These are phyloP conservation scores for Metridium senile DNA, from an alignment of 92 coral and sea anemone species.

Conservation along the genomic window DNA sequence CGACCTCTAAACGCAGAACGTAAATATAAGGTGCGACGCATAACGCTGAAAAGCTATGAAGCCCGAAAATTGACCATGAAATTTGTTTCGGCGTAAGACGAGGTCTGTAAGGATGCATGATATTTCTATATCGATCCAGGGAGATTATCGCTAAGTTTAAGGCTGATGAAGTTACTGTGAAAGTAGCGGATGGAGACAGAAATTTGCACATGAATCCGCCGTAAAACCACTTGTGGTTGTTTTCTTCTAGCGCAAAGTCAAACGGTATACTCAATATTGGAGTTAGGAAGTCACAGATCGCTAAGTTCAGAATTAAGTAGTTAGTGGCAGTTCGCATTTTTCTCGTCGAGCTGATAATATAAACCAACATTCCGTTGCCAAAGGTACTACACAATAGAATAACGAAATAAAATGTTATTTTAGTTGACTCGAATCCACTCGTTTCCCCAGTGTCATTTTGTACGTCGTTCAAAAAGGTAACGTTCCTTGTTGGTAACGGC, in stretches of 20 bases:
- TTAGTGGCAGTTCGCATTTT: slow-evolving; percentile 81
- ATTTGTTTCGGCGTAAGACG: slow-evolving; percentile 71
- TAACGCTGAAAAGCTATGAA: slow-evolving; percentile 51
- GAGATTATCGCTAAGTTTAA: slow-evolving; percentile 84
- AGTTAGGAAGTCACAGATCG: slow-evolving; percentile 88
- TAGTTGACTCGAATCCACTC: slow-evolving; percentile 49
- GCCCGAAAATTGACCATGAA: slow-evolving; percentile 33
- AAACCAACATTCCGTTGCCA: slow-evolving; percentile 83
- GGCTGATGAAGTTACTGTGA: slow-evolving; percentile 82
- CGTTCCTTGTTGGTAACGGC: neutral
- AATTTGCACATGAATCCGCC: slow-evolving; percentile 79
- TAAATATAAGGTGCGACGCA: slow-evolving; percentile 72
- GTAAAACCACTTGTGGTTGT: slow-evolving; percentile 69
- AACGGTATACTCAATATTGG: slow-evolving; percentile 89
- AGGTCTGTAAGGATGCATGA: slow-evolving; percentile 87
- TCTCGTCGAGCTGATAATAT: slow-evolving; percentile 65
- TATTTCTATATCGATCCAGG: slow-evolving; percentile 83
- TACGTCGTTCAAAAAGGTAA: neutral
- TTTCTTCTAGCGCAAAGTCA: slow-evolving; percentile 84
- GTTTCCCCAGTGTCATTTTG: neutral
- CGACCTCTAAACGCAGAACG: slow-evolving; percentile 50
- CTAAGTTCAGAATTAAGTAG: slow-evolving; percentile 77
- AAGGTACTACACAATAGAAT: slow-evolving; percentile 64
- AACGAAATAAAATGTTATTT: slow-evolving; percentile 63
- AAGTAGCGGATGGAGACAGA: slow-evolving; percentile 81